Percentiles rank a stretch among this genome's conserved stretches.
These are phyloP conservation scores for Pipra filicauda DNA, from an alignment of 2,113 vertebrate genomes.

Conservation along the genomic window DNA sequence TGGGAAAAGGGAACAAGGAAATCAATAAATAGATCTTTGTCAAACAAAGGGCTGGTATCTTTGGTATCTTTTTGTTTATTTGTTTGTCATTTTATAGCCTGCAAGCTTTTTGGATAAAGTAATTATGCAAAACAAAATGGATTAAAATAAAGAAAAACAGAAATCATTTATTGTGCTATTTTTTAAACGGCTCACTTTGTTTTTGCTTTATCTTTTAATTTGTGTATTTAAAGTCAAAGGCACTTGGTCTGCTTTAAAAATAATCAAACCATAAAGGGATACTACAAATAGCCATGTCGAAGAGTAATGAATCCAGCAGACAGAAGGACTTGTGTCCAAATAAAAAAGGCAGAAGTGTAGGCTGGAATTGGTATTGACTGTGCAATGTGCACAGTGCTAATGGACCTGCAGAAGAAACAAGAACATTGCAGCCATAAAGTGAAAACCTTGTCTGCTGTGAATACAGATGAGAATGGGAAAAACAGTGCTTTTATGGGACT, in stretches of 20 bases:
- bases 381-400: neutral
- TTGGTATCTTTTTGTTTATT: neutral
- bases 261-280: neutral
- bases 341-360: constrained; percentile 12
- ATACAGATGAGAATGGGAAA: constrained; percentile 33
- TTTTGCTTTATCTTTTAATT: neutral
- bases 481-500: neutral
- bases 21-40: neutral
- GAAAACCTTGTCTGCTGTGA: neutral
- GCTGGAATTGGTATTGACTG: constrained; percentile 5
- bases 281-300: neutral
- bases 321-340: constrained; percentile 20
- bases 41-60: neutral
- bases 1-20: neutral
- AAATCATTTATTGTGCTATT: neutral
- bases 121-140: neutral
- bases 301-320: constrained; percentile 41
- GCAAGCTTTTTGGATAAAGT: neutral
- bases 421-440: constrained; percentile 40
- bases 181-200: neutral
- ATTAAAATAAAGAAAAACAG: neutral
- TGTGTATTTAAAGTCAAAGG: neutral
- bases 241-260: constrained; percentile 3
- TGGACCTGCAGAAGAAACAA: constrained; percentile 33
- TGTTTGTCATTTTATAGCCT: neutral